phyloP scores from a whole-genome alignment of 2,113 vertebrate species.

The Motacilla alba region DNA sequence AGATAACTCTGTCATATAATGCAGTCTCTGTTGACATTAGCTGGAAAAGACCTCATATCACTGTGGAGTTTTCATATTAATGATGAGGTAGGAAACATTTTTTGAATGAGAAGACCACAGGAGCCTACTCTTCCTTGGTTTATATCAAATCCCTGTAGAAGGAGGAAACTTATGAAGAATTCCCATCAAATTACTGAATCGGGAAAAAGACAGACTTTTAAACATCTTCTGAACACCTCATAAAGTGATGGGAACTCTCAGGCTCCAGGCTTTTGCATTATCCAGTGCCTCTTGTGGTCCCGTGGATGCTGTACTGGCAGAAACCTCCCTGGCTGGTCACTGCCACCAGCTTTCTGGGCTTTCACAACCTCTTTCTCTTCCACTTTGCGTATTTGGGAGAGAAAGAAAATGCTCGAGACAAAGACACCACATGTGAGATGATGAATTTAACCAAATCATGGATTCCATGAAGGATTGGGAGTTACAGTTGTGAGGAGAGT shows the following conservation, averaged over 20 bases:
- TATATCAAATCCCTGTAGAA: background rate
- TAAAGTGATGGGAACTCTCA: background rate
- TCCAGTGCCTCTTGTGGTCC: background rate
- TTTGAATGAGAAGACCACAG: background rate
- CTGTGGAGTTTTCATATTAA: background rate
- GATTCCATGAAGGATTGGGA: background rate
- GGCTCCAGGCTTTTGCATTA: background rate
- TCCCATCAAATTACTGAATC: background rate
- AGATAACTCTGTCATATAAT: background rate
- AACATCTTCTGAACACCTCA: background rate
- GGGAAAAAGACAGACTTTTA: background rate
- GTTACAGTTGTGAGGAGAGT: background rate
- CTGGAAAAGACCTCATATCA: background rate
- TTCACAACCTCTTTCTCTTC: background rate
- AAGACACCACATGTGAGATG: accelerated
- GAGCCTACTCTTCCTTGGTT: background rate
- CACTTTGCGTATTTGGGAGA: background rate
- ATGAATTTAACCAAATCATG: background rate
- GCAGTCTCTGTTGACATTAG: background rate
- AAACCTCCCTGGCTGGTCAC: background rate
- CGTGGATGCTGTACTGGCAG: background rate
- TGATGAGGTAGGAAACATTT: background rate
- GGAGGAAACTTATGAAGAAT: background rate
- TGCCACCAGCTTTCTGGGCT: background rate
- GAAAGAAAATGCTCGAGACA: background rate